Percentiles rank a stretch among this genome's conserved stretches.
Evolutionary conservation across 2,888 invertebrate species (phyloP).

Genomic region (Dendrolimus pini): DNA sequence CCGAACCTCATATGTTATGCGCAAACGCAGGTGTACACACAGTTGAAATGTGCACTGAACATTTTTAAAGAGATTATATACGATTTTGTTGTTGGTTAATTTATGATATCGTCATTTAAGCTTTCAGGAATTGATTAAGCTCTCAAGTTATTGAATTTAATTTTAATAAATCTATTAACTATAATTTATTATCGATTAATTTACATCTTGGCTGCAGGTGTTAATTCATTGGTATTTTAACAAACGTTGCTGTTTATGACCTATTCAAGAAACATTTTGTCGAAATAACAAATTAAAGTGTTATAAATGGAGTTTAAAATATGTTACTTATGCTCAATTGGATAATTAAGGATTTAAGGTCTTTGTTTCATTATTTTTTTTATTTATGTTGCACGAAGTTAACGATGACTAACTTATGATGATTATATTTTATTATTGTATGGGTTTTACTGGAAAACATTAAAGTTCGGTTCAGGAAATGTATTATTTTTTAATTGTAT

Average conservation of each 20-base stretch:
- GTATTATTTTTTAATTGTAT: no score
- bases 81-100: conserved; percentile 7
- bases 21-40: conserved; percentile 41
- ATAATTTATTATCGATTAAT: not conserved
- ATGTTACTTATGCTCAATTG: no score
- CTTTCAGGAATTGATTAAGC: conserved; percentile 7
- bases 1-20: conserved; percentile 51
- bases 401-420: no score
- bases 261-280: not conserved
- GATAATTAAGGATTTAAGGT: no score
- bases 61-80: conserved; percentile 7
- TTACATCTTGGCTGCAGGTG: not conserved
- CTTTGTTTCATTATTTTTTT: no score
- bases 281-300: not conserved
- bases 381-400: no score
- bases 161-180: not conserved
- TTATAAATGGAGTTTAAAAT: no score
- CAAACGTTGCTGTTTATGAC: not conserved
- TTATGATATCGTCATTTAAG: conserved; percentile 12
- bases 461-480: no score
- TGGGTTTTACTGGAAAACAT: no score
- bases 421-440: no score
- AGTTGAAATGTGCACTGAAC: conserved; percentile 10
- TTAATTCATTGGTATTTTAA: not conserved
- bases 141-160: not conserved